Evolutionary conservation across 2,888 invertebrate genomes (phyloP), one percentile per base, ranked within the genome.

Genomic region (Netelia melanura): DNA sequence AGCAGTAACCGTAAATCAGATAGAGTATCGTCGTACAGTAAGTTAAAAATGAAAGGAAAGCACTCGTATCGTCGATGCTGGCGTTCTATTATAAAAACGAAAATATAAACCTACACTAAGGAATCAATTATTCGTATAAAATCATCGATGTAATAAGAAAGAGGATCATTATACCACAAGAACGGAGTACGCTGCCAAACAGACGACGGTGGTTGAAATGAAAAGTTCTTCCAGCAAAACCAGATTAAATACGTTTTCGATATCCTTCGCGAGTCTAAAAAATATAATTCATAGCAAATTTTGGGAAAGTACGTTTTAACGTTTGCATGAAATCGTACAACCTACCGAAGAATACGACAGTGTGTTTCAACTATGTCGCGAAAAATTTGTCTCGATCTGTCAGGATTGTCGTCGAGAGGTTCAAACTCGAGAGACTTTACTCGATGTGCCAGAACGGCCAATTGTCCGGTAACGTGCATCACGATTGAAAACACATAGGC

Each of bases 1-100:
- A 48, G 44, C 83, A 83, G 68, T 83, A 83, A 44, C 78, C 83
- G 14, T 79, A 83, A 54, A 74, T 79, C 67, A 83, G 30, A 25
- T 74, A 43, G 17, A 83, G 54, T 10, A 83, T 78, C 21, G 83
- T 83, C 1, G 44, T 44, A 11, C 78, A 78, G 62, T 83, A 83
- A 64, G 43, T 38, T 21, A 83, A 52, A 62, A 74, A 83, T 43
- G 83, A 78, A 17, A 83, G 11, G n/a, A 79, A 68, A 0, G 48
- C 38, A 43, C 71, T 38, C 44, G 58, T 61, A 23, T 83, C 78
- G 14, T 62, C 52, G 14, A 62, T 10, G 62, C 74, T 78, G 17
- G 74, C 61, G 54, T 78, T 78, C 83, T 83, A 56, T 56, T 21
- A n/a, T 44, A 62, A 77, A 38, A 56, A 23, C 1, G 0, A 3